Evolutionary conservation across 1,140 invertebrate genomes (phyloP).

Genomic region (Temnothorax longispinosus): DNA sequence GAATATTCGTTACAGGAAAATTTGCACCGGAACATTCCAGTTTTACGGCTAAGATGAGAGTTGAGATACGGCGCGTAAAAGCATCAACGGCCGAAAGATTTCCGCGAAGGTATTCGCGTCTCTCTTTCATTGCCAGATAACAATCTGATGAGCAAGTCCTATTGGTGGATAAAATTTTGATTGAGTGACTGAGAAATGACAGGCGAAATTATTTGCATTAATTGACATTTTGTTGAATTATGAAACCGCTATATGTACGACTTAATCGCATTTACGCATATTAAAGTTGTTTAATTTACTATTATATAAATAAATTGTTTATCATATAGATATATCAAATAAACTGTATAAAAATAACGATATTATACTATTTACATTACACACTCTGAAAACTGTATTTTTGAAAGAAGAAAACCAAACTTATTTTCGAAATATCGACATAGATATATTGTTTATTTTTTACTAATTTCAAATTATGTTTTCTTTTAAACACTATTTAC

Average conservation of each 20-base stretch:
- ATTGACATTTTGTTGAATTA: not conserved
- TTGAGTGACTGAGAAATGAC: conserved; percentile 37
- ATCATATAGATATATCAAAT: too few species aligned
- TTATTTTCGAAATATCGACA: too few species aligned
- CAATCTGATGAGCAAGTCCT: conserved; percentile 54
- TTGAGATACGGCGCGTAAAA: conserved; percentile 58
- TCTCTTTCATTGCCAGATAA: conserved; percentile 42
- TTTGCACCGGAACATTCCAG: conserved; percentile 52
- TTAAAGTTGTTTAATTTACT: not conserved
- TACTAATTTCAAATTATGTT: not conserved
- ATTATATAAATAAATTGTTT: not conserved
- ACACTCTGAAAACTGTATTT: too few species aligned
- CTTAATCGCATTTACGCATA: not conserved
- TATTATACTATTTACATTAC: not conserved
- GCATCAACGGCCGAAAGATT: conserved; percentile 33
- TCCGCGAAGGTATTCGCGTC: conserved; percentile 45
- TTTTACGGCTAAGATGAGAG: conserved; percentile 31
- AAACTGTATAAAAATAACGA: too few species aligned
- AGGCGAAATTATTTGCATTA: conserved; percentile 25
- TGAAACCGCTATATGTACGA: not conserved
- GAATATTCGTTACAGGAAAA: conserved; percentile 43
- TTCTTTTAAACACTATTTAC: not conserved
- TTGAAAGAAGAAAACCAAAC: too few species aligned
- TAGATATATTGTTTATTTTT: not conserved
- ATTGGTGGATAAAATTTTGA: conserved; percentile 54